Conservation (phyloP, 2,888 invertebrate species). For the Rotaria sp. region DNA sequence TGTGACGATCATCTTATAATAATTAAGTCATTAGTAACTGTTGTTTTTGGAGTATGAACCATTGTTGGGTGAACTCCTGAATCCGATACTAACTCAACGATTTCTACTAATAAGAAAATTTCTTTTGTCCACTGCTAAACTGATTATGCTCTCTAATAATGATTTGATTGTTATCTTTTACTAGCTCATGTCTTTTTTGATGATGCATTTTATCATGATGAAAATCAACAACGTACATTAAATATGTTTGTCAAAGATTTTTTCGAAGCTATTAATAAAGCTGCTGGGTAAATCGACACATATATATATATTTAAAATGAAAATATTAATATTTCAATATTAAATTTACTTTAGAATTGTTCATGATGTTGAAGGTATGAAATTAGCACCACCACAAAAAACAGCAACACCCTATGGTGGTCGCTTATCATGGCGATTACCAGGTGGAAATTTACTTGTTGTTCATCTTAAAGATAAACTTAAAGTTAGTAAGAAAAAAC, state of each 20-base stretch:
- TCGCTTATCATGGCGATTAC: slow-evolving; percentile 81
- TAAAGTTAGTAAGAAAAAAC: slow-evolving; percentile 90
- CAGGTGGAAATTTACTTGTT: slow-evolving; percentile 92
- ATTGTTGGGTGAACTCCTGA: too few species aligned
- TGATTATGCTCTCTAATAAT: not conserved
- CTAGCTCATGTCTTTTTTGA: slow-evolving; percentile 70
- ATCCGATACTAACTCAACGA: too few species aligned
- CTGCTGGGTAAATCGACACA: slow-evolving; percentile 44
- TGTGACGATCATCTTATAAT: too few species aligned
- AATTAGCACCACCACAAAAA: slow-evolving; percentile 82
- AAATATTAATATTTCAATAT: not conserved
- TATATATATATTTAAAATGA: too few species aligned
- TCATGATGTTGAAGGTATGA: slow-evolving; percentile 78
- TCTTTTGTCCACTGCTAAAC: too few species aligned
- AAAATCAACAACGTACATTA: slow-evolving; percentile 46
- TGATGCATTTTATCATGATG: slow-evolving; percentile 68
- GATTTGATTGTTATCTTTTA: not conserved
- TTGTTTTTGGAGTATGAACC: too few species aligned
- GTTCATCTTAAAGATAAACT: slow-evolving; percentile 93
- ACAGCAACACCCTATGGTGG: slow-evolving; percentile 94
- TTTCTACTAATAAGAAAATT: too few species aligned
- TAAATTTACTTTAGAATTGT: slow-evolving; percentile 45
- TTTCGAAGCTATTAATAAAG: slow-evolving; percentile 49
- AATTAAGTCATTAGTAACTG: not conserved
- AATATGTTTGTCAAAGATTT: slow-evolving; percentile 49